These are phyloP conservation scores for Melanotaenia maccullochi DNA, from an alignment of 2,797 vertebrate genomes.

Conservation along the genomic window DNA sequence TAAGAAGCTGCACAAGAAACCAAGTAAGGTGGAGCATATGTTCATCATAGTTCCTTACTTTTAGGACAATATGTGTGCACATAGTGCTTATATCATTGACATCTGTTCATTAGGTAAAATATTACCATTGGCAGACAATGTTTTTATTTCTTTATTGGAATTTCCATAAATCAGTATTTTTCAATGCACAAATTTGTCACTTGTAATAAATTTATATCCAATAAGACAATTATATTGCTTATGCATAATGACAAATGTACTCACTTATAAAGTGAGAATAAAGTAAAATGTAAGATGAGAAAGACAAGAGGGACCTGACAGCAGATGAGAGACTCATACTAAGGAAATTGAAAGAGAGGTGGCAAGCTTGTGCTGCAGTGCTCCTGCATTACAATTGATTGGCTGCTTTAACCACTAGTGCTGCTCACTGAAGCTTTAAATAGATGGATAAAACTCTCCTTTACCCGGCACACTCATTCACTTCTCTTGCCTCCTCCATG, in stretches of 20 bases:
- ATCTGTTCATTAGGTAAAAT: slow-evolving; percentile 29
- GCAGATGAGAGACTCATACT: slow-evolving; percentile 36
- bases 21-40: no score
- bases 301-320: slow-evolving; percentile 41
- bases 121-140: slow-evolving; percentile 40
- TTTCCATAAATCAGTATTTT: slow-evolving; percentile 51
- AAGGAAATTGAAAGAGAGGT: slow-evolving; percentile 55
- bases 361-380: slow-evolving; percentile 66
- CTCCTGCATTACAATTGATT: slow-evolving; percentile 76
- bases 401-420: slow-evolving; percentile 69
- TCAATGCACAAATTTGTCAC: slow-evolving; percentile 9
- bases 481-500: slow-evolving; percentile 22
- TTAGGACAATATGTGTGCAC: neutral
- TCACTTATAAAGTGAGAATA: slow-evolving; percentile 17
- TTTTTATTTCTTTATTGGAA: slow-evolving; percentile 35
- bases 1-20: neutral
- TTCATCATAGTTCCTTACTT: neutral
- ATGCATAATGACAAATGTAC: slow-evolving; percentile 36
- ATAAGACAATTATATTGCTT: slow-evolving; percentile 37
- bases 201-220: slow-evolving; percentile 45
- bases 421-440: slow-evolving; percentile 74
- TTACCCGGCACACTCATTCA: slow-evolving; percentile 43
- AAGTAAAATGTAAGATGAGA: slow-evolving; percentile 51
- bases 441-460: slow-evolving; percentile 73
- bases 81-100: slow-evolving; percentile 6